phyloP scores from a whole-genome alignment of 2,797 vertebrate genomes.

The Octomys mimax region DNA sequence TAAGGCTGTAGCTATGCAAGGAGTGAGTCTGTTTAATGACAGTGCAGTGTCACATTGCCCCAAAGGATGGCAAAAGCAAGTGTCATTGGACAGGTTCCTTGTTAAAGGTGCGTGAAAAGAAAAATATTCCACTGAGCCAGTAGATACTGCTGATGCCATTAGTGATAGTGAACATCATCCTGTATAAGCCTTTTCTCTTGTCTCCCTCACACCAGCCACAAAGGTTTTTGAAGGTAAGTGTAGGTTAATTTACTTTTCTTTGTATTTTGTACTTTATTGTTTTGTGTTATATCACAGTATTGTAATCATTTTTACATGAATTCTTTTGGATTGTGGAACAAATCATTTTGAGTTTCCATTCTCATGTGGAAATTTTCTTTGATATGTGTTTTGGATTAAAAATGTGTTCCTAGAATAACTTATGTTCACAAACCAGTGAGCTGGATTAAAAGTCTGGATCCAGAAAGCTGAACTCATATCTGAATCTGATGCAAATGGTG shows the following conservation, averaged over 20 bases:
- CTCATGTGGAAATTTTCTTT: background rate
- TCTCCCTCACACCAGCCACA: background rate
- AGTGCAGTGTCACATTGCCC: background rate
- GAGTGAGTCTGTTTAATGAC: background rate
- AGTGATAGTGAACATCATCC: background rate
- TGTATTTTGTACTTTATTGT: background rate
- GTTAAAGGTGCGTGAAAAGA: background rate
- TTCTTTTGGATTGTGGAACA: background rate
- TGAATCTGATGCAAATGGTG: background rate
- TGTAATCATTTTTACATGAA: background rate
- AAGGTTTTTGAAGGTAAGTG: background rate
- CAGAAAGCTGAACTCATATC: background rate
- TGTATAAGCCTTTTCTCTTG: background rate
- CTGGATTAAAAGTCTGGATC: background rate
- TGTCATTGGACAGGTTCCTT: background rate
- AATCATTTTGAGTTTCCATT: background rate
- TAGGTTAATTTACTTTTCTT: background rate
- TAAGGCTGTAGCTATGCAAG: background rate
- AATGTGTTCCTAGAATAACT: background rate
- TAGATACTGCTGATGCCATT: background rate
- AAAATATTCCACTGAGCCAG: background rate
- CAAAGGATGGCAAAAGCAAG: background rate
- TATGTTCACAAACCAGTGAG: background rate
- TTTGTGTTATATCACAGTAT: background rate
- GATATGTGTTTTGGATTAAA: background rate